Conservation (phyloP, 35 echinoderm and acorn worm species). For the Patiria miniata region DNA sequence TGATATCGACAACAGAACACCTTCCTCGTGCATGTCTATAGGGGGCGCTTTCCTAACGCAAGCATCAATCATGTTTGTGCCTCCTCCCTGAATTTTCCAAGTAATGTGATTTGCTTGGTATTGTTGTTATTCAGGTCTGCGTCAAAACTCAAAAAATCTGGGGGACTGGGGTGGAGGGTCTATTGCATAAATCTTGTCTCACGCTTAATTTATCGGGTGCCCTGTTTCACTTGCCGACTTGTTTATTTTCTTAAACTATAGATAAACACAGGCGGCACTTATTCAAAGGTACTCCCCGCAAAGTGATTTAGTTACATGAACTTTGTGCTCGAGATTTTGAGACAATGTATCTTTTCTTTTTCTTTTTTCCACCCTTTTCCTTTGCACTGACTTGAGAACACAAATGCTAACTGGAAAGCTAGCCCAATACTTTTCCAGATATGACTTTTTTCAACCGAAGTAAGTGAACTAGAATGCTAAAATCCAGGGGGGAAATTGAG, state of each 20-base stretch:
- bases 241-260: constrained; percentile 19
- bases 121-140: neutral
- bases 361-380: no score
- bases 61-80: neutral
- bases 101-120: neutral
- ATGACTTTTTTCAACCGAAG: neutral
- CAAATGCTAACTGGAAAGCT: neutral
- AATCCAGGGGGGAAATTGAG: no score
- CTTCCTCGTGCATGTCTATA: neutral
- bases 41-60: neutral
- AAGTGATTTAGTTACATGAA: neutral
- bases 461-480: neutral
- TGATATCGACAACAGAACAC: neutral
- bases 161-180: no score
- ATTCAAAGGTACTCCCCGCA: neutral
- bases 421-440: constrained; percentile 4
- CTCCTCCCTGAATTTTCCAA: neutral
- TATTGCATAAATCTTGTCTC: neutral
- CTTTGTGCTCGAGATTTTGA: neutral
- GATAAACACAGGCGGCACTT: neutral
- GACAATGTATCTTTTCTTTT: no score
- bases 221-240: neutral
- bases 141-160: no score
- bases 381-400: no score
- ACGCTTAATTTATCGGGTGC: neutral